Base-by-base conservation (phyloP, 2,113 vertebrate species). In the Coturnix japonica region DNA sequence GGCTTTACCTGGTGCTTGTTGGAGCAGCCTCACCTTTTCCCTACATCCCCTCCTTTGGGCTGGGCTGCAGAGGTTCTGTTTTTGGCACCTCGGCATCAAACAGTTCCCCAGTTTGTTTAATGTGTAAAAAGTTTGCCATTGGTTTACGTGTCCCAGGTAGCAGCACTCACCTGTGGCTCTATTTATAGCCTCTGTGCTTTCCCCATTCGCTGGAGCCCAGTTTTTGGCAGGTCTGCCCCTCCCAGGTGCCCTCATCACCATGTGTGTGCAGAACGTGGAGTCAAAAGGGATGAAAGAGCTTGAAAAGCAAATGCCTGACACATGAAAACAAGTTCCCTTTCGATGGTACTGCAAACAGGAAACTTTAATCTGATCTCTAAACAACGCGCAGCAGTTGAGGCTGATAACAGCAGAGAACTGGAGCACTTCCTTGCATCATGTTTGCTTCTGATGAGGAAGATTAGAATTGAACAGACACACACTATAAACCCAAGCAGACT, bases 151-250 rank as follows among this genome's bases (percentile, higher is more conserved):
- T 89, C 87, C 90, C 21, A 56, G 88, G 67, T 28, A 63, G 56
- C 77, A 2, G 60, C 6, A 7, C 91, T 75, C 85, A 63, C 74
- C 91, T 72, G 3, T 2, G 1, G 7, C 2, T 66, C 59, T 96
- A 65, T 93, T 91, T 78, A 90, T 95, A 95, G 93, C 23, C 67
- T 81, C 71, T 0, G 77, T 93, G 90, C 95, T 95, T 95, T 89
- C 90, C 93, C 93, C 90, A 19, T 60, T 85, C 9, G 7, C 84
- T 89, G 22, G 19, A 74, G 84, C 85, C 82, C 94, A 17, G 41
- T 22, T 75, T 76, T 91, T 78, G 94, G 94, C 94, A 96, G 64
- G 74, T 49, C 69, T 6, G 5, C 87, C 71, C 77, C 86, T n/a
- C 39, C 75, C n/a, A 16, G 70, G 79, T 35, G 70, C 72, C 60